A percentile compares a stretch with the other conserved stretches of the same genome.
phyloP scores from a whole-genome alignment of 2,888 invertebrate species.

The Mimumesa dahlbomi region DNA sequence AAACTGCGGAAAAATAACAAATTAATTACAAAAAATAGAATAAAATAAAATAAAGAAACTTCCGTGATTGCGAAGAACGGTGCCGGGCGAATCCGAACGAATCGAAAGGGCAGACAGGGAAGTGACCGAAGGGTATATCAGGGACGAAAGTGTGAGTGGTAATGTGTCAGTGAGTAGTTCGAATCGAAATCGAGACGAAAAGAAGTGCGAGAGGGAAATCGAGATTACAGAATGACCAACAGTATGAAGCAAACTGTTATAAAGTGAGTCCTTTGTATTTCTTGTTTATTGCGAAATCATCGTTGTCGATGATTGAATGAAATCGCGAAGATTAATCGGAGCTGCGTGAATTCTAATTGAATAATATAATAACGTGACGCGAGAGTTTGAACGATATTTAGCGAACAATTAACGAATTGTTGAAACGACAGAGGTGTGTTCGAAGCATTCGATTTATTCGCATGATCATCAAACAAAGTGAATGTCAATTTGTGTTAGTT shows the following conservation, averaged over 20 bases:
- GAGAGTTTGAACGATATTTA: too few relatives aligned
- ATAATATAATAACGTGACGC: too few relatives aligned
- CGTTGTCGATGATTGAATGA: too few relatives aligned
- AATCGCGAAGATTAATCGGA: too few relatives aligned
- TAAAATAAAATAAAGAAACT: too few relatives aligned
- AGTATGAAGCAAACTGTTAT: conserved; percentile 82
- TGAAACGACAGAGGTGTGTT: too few relatives aligned
- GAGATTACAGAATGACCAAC: conserved; percentile 79
- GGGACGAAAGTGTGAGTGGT: conserved; percentile 46
- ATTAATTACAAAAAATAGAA: too few relatives aligned
- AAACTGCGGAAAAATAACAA: not conserved
- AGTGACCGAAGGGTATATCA: conserved; percentile 1
- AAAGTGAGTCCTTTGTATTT: conserved; percentile 79
- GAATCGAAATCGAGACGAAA: not conserved
- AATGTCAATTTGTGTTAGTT: too few relatives aligned
- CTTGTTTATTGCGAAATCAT: not conserved
- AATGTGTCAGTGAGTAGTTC: conserved; percentile 64
- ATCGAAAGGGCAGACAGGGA: not conserved
- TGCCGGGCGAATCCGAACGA: not conserved
- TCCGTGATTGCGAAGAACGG: conserved; percentile 13
- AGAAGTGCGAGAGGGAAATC: not conserved
- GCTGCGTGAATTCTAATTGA: too few relatives aligned
- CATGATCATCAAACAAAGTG: too few relatives aligned
- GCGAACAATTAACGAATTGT: too few relatives aligned
- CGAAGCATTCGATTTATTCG: too few relatives aligned